Evolutionary conservation across 1,140 invertebrate species (phyloP), one percentile per base, ranked within the genome.

Genomic region (Lepidurus couesii): DNA sequence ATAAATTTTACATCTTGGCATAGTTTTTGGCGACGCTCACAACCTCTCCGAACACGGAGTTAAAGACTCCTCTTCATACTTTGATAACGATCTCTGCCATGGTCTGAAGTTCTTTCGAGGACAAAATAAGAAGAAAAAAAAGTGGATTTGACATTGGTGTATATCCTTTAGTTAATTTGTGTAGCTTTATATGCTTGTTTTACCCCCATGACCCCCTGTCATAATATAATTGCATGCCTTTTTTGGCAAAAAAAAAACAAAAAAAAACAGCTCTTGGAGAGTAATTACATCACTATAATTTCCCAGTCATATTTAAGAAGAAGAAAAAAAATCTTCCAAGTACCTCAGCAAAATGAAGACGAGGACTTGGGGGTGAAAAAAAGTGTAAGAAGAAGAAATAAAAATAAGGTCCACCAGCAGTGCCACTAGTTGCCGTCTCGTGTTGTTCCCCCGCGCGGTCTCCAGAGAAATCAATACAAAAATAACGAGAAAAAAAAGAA

Each of bases 401-500:
- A 7, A 65, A 7, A 65, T 21, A 65, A 65, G 21, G 21, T 13
- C 16, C 53, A 65, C 53, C 53, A 65, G 53, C 53, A 65, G 53
- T 65, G 53, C 53, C 53, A 65, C 53, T 65, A 65, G 53, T 65
- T 65, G 53, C 53, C 53, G 13, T 65, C 53, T 65, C 13, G 53
- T 65, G 53, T 21, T 65, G 53, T 65, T 65, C n/a, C 8, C 53
- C 16, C 53, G 16, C 34, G 34, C 34, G 9, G 53, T 65, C 53
- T 21, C n/a, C 16, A 65, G 53, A 65, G 53, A 65, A 65, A 65
- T 65, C 53, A 65, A 65, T 65, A 65, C 53, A 65, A 65, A 65
- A 65, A 65, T 65, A 65, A 65, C 53, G 53, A 65, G 53, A 65
- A 65, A 65, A 65, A 65, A 21, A 21, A 65, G 53, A 65, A 65